Evolutionary conservation across 2,888 invertebrate species (phyloP).

Genomic region (Belgica antarctica): DNA sequence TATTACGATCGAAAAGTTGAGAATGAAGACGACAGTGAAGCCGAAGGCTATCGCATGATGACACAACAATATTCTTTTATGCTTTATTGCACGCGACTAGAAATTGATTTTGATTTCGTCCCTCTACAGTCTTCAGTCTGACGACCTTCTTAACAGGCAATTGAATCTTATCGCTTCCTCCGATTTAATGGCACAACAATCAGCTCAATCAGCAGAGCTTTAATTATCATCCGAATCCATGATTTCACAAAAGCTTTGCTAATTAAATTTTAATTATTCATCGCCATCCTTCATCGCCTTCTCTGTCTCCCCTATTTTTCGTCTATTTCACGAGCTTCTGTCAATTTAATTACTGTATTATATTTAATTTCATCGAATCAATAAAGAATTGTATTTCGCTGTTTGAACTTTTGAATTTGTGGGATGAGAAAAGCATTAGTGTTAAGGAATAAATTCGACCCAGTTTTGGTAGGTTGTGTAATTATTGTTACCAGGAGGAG

Average conservation of each 20-base stretch:
- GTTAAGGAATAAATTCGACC: too few species aligned
- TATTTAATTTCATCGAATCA: constrained; percentile 23
- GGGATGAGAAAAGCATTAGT: too few species aligned
- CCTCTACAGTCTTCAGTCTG: neutral
- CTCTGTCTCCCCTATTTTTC: neutral
- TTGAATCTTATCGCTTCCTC: neutral
- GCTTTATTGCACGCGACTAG: neutral
- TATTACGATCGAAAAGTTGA: constrained; percentile 46
- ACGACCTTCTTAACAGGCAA: neutral
- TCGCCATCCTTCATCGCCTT: neutral
- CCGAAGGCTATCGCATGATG: neutral
- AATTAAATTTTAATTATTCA: constrained; percentile 24
- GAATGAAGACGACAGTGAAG: neutral
- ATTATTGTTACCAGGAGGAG: too few species aligned
- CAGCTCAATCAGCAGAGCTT: neutral
- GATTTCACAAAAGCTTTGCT: neutral
- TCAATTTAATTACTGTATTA: constrained; percentile 20
- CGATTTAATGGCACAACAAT: constrained; percentile 11
- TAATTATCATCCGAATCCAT: constrained; percentile 9
- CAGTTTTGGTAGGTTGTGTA: too few species aligned
- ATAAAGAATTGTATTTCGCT: too few species aligned
- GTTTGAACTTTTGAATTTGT: too few species aligned
- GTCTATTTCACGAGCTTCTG: too few species aligned
- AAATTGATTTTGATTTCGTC: neutral
- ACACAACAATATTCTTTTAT: constrained; percentile 1